These are phyloP conservation scores for Xenentodon cancila DNA, from an alignment of 2,797 vertebrate genomes.

Conservation along the genomic window DNA sequence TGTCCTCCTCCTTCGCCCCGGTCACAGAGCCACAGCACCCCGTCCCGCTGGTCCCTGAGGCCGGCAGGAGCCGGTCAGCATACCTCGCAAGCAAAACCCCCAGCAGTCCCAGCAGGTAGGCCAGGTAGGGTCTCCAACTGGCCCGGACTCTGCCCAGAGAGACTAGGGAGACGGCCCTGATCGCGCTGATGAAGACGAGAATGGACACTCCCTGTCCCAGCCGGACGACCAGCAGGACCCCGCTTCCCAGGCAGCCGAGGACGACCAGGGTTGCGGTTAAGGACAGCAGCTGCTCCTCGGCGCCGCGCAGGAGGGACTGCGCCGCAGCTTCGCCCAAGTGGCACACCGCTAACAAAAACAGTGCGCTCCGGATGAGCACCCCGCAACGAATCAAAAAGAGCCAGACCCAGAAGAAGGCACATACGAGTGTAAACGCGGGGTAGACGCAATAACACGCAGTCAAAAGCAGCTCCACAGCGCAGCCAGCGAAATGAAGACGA, in stretches of 20 bases:
- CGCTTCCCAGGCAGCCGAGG: slow-evolving; percentile 86
- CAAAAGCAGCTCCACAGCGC: slow-evolving; percentile 68
- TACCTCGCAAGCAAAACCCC: slow-evolving; percentile 88
- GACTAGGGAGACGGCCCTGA: slow-evolving; percentile 82
- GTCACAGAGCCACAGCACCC: slow-evolving; percentile 83
- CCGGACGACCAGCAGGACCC: slow-evolving; percentile 87
- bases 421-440: slow-evolving; percentile 76
- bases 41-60: slow-evolving; percentile 79
- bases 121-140: slow-evolving; percentile 90
- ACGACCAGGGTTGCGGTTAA: slow-evolving; percentile 84
- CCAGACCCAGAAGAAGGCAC: slow-evolving; percentile 85
- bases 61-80: slow-evolving; percentile 86
- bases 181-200: slow-evolving; percentile 84
- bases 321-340: slow-evolving; percentile 86
- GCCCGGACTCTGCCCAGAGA: slow-evolving; percentile 83
- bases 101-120: slow-evolving; percentile 87
- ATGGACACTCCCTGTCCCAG: slow-evolving; percentile 85
- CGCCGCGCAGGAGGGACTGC: slow-evolving; percentile 76
- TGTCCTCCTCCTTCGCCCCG: slow-evolving; percentile 84
- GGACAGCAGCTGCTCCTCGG: slow-evolving; percentile 82
- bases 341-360: slow-evolving; percentile 81
- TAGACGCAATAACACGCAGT: slow-evolving; percentile 71
- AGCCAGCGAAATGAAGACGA: slow-evolving; percentile 60
- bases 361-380: slow-evolving; percentile 75
- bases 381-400: slow-evolving; percentile 83